Base-by-base conservation (phyloP, 2,888 invertebrate species). In the Andrena dorsata region DNA sequence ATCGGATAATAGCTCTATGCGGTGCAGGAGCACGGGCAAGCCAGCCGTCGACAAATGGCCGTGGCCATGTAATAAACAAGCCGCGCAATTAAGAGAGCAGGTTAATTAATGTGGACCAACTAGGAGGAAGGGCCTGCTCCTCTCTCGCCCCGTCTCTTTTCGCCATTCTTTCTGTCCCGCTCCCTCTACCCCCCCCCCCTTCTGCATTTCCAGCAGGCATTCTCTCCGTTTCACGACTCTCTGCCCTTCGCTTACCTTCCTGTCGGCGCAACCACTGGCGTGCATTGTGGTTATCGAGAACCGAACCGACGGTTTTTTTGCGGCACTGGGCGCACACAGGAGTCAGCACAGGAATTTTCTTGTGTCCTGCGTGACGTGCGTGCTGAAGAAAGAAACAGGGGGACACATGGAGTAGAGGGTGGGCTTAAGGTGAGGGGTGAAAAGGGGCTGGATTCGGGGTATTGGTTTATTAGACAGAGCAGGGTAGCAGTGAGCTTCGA, bases 71-170 rank as follows among this genome's bases (percentile, higher is more conserved):
- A 89, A 90, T 90, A 90, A 90, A 90, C 90, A 90, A 90, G 90
- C 89, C 88, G 90, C 90, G 90, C 90, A 90, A 90, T 90, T 90
- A 90, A 90, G 90, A 90, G 90, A 90, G 90, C 90, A 87, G 90
- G 90, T 90, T 90, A 90, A 90, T 90, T 90, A 90, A 90, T 90
- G 90, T 90, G 89, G 90, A 90, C 90, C 90, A 89, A 90, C 90
- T 89, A 88, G 88, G 80, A 87, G 87, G 83, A 84, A 85, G 77
- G 82, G 81, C 66, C 75, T 41, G 41, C 13, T 58, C 84, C 72
- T 8, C 53, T 60, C 41, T 28, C 51, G 63, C 53, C 76, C 64
- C 69, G 64, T 32, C 13, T 6, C 26, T 66, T 68, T 69, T 10
- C 61, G 10, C 58, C 66, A 30, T 68, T 60, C 32, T 58, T 65